Evolutionary conservation across 2,888 invertebrate species (phyloP).

Genomic region (Caenorhabditis japonica): DNA sequence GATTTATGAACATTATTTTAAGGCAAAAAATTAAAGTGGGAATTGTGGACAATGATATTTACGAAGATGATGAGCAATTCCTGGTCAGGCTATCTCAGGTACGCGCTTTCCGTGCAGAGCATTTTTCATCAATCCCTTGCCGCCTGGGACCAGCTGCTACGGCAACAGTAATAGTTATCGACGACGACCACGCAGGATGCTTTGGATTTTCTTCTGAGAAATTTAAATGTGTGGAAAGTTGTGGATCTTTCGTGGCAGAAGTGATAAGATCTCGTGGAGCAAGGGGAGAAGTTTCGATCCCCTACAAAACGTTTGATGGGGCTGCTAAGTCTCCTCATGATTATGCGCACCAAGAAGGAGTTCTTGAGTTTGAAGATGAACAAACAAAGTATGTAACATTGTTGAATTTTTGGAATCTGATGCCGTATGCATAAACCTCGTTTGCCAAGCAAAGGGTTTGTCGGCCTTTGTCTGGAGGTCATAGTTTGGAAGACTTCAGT

Average conservation of each 20-base stretch:
- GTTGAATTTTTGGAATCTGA: background rate
- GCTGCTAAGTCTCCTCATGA: constrained; percentile 86
- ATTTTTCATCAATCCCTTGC: constrained; percentile 60
- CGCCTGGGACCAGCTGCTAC: constrained; percentile 88
- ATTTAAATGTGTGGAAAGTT: constrained; percentile 80
- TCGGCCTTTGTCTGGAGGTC: no score
- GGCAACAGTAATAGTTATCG: constrained; percentile 96
- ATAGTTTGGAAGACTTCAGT: no score
- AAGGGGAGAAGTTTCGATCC: constrained; percentile 89
- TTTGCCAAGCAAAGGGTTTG: no score
- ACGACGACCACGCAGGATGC: constrained; percentile 98
- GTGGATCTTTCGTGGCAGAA: constrained; percentile 60
- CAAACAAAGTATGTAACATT: constrained; percentile 92
- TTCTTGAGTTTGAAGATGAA: constrained; percentile 94
- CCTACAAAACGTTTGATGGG: constrained; percentile 92
- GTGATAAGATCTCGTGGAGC: constrained; percentile 82
- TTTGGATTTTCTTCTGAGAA: constrained; percentile 89
- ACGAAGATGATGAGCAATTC: constrained; percentile 99
- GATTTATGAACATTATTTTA: constrained; percentile 1
- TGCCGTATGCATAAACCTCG: no score
- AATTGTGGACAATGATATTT: constrained; percentile 97
- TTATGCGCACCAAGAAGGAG: constrained; percentile 86
- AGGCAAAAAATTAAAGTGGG: constrained; percentile 88
- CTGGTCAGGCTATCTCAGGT: constrained; percentile 84
- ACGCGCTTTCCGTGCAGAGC: constrained; percentile 63